phyloP scores from a whole-genome alignment of 2,797 vertebrate species.

The Pelochelys cantorii region DNA sequence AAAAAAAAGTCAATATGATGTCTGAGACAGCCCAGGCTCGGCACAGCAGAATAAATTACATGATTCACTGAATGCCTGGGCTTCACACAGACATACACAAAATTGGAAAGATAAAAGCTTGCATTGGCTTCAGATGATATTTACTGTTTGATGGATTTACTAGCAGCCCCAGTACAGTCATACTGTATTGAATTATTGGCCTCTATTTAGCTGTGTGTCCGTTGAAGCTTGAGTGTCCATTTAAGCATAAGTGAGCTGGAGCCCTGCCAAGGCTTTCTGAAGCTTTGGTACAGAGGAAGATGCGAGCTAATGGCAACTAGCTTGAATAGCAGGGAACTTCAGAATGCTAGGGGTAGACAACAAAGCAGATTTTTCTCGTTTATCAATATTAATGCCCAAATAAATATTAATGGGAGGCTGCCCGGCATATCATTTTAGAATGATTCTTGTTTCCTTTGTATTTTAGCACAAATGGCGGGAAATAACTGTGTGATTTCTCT shows the following conservation, averaged over 20 bases:
- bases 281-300: conserved; percentile 77
- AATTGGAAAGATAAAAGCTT: conserved; percentile 90
- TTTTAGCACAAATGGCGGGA: conserved; percentile 78
- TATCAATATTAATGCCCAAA: conserved; percentile 86
- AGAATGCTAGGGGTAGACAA: conserved; percentile 64
- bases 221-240: conserved; percentile 85
- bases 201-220: conserved; percentile 87
- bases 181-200: conserved; percentile 89
- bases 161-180: conserved; percentile 84
- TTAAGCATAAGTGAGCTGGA: conserved; percentile 87
- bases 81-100: conserved; percentile 83
- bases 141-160: conserved; percentile 89
- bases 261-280: conserved; percentile 78
- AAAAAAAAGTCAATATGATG: conserved; percentile 85
- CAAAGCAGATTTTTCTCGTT: conserved; percentile 75
- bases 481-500: conserved; percentile 70
- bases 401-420: conserved; percentile 84
- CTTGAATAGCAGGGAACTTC: conserved; percentile 76
- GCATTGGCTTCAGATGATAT: conserved; percentile 88
- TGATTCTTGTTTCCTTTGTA: conserved; percentile 77
- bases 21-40: conserved; percentile 82
- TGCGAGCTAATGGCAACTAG: conserved; percentile 77
- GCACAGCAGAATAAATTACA: conserved; percentile 88
- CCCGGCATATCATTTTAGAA: conserved; percentile 68
- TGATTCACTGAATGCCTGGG: conserved; percentile 84